Conservation (phyloP, 1,140 invertebrate species). For the Scaptomyza graminum region DNA sequence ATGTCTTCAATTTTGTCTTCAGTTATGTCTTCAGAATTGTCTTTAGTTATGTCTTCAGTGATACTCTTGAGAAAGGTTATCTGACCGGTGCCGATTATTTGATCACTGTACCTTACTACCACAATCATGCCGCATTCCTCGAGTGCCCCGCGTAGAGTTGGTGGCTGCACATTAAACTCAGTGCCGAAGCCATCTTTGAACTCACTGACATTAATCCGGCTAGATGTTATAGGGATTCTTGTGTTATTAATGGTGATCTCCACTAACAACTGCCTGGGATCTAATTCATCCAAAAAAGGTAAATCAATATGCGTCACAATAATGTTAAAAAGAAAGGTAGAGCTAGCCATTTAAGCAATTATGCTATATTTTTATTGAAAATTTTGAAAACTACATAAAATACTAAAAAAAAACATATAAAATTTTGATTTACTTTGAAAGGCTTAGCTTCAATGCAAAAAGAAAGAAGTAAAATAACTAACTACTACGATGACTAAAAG, state of each 20-base stretch:
- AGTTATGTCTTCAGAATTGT: too few relatives aligned
- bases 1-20: conserved; percentile 44
- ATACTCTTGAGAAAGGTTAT: conserved; percentile 36
- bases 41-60: conserved; percentile 14
- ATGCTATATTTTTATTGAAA: conserved; percentile 11
- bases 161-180: conserved; percentile 17
- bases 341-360: conserved; percentile 5
- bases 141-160: conserved; percentile 19
- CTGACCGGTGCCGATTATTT: conserved; percentile 22
- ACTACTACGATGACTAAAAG: not conserved
- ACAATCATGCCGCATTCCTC: conserved; percentile 46
- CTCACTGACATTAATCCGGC: conserved; percentile 49
- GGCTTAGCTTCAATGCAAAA: too few relatives aligned
- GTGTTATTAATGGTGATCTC: conserved; percentile 23
- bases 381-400: not conserved
- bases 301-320: conserved; percentile 33
- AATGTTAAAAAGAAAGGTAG: conserved; percentile 41
- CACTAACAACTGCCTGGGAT: conserved; percentile 8
- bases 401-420: not conserved
- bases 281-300: not conserved
- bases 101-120: conserved; percentile 27
- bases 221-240: conserved; percentile 15
- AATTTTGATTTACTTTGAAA: not conserved
- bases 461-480: not conserved
- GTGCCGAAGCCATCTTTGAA: conserved; percentile 15